Evolutionary conservation across 2,797 vertebrate genomes (phyloP), one percentile per base, ranked within the genome.

Genomic region (Mallotus villosus): DNA sequence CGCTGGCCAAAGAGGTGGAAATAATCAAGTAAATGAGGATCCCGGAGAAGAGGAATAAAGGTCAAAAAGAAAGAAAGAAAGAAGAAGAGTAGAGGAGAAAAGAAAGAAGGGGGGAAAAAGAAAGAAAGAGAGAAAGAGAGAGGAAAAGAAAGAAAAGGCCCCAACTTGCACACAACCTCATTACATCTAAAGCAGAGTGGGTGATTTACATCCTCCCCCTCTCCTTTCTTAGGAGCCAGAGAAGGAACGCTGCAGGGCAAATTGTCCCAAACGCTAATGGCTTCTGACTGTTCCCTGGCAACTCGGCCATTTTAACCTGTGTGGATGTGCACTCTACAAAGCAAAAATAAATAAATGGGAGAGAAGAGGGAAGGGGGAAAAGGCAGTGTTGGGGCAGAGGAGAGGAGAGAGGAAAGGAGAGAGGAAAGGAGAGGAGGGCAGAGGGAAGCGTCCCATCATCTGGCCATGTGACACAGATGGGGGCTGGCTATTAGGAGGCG

Each of bases 211-310:
- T 92, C 92, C 87, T 87, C 90, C 91, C 92, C 88, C 88, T 88
- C 91, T 89, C 87, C 68, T 82, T 95, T 94, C 93, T 93, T 94
- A 94, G 90, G 91, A 94, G 95, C 94, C 92, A 95, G 95, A 92
- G 94, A 98, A 92, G 91, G 88, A 96, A 92, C 92, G 96, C 97
- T 96, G 94, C 94, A 95, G 97, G 97, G 96, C 96, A 97, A 97
- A 97, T 96, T 96, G 95, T 97, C 96, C 95, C 95, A 96, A 97
- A 96, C 96, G 94, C 95, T 99, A 99, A 99, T 99, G 96, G 96
- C 94, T 98, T 98, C 94, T 99, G 97, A 99, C 97, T 98, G 97
- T 97, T 99, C 95, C 96, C 94, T 97, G 97, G 97, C 97, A 99
- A 98, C 96, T 96, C 95, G 89, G 93, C 95, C 95, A 96, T 96